Evolutionary conservation across 2,888 invertebrate genomes (phyloP).

Genomic region (Mellilla xanthometata): DNA sequence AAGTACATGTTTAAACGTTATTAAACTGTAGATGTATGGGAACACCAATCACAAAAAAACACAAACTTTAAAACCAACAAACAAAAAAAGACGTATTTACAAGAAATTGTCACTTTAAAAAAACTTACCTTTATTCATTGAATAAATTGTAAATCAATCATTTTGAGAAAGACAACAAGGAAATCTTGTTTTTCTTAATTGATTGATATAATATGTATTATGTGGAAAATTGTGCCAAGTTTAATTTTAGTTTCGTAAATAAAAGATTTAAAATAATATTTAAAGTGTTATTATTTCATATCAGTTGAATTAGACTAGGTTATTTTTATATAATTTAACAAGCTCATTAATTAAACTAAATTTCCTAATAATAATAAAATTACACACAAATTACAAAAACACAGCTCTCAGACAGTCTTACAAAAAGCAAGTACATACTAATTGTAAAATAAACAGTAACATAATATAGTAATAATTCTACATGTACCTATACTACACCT

Average conservation of each 20-base stretch:
- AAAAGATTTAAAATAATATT: constrained; percentile 32
- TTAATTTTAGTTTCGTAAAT: constrained; percentile 42
- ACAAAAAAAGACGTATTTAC: no score
- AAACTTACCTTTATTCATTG: no score
- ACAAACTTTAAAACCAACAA: no score
- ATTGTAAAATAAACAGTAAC: constrained; percentile 23
- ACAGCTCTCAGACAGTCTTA: constrained; percentile 40
- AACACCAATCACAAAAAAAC: no score
- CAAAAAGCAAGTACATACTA: constrained; percentile 22
- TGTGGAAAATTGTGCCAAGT: constrained; percentile 55
- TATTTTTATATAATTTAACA: constrained; percentile 10
- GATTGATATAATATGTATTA: no score
- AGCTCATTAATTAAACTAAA: constrained; percentile 2
- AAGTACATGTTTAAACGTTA: no score
- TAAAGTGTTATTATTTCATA: constrained; percentile 20
- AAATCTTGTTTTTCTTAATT: constrained; percentile 74
- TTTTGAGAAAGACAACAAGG: constrained; percentile 74
- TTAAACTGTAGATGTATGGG: no score
- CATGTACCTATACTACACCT: not conserved
- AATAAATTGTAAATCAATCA: constrained; percentile 49
- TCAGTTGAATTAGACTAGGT: constrained; percentile 13
- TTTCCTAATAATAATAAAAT: constrained; percentile 6
- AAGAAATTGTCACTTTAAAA: no score
- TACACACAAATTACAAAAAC: constrained; percentile 8
- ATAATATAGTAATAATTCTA: not conserved